These are phyloP conservation scores for Paramormyrops hopkinsi DNA, from an alignment of 2,797 vertebrate genomes.

Conservation along the genomic window DNA sequence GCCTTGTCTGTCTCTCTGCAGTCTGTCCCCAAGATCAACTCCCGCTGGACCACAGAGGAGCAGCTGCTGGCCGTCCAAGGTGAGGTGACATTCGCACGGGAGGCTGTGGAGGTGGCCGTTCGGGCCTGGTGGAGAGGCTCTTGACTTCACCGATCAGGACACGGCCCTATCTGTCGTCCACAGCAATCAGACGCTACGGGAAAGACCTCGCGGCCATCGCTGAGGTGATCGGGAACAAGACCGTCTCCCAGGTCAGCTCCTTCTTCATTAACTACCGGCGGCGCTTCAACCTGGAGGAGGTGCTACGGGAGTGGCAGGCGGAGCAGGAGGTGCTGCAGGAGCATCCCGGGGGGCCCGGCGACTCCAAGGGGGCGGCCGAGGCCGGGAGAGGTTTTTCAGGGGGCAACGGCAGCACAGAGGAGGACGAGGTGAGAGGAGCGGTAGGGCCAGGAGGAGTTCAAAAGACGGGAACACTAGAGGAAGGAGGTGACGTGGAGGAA, in stretches of 20 bases:
- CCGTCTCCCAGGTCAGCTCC: conserved; percentile 76
- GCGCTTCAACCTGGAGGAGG: conserved; percentile 84
- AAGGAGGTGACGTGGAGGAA: neutral
- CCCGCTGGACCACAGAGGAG: conserved; percentile 88
- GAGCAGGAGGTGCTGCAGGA: conserved; percentile 71
- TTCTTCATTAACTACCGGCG: conserved; percentile 86
- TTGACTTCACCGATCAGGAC: neutral
- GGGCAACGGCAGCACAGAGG: conserved; percentile 4
- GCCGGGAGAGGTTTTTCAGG: neutral
- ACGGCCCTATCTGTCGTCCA: neutral
- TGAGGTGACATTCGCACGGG: conserved; percentile 48
- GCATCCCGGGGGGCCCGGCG: conserved; percentile 41
- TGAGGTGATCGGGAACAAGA: conserved; percentile 86
- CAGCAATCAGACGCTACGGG: conserved; percentile 81
- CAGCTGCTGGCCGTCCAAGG: conserved; percentile 90
- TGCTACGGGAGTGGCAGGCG: conserved; percentile 84
- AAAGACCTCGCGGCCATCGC: conserved; percentile 82
- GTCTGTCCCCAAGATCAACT: conserved; percentile 77
- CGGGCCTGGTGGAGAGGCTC: neutral
- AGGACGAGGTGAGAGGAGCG: conserved; percentile 44
- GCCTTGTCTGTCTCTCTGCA: conserved; percentile 34
- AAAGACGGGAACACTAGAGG: neutral
- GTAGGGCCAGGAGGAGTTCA: conserved; percentile 5
- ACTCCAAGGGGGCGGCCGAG: neutral
- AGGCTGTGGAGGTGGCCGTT: neutral